A percentile compares a stretch with the other conserved stretches of the same genome.
Conservation (phyloP, 2,113 vertebrate species). For the Meleagris gallopavo region DNA sequence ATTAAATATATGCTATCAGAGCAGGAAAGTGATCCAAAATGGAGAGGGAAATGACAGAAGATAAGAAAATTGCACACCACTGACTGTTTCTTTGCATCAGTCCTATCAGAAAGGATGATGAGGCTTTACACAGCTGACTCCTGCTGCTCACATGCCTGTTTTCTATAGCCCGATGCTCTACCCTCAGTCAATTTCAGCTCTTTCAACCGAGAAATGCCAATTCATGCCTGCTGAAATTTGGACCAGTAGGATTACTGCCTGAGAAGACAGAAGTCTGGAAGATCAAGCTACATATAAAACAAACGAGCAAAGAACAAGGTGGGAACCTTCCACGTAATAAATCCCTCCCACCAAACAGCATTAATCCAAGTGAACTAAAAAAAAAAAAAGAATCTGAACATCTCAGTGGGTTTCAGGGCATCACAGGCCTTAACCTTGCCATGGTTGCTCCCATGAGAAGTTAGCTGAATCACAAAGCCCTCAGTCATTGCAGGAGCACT, state of each 20-base stretch:
- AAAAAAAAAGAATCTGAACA: neutral
- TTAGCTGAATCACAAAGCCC: neutral
- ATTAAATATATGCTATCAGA: neutral
- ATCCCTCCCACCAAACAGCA: neutral
- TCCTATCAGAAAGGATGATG: neutral
- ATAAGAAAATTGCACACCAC: neutral
- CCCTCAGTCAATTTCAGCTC: neutral
- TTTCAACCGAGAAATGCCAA: neutral
- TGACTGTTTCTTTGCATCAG: neutral
- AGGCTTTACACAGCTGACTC: neutral
- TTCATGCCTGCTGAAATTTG: neutral
- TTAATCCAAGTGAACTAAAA: neutral
- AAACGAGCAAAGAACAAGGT: neutral
- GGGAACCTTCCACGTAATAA: neutral
- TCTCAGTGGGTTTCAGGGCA: neutral
- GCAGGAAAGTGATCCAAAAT: neutral
- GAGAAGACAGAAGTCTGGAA: neutral
- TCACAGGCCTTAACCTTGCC: neutral
- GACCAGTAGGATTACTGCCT: neutral
- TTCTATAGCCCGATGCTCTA: neutral
- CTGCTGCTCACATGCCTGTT: neutral
- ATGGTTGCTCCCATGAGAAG: neutral
- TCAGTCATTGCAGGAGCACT: neutral
- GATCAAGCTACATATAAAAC: neutral
- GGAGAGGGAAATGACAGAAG: neutral